Conservation (phyloP, 1,140 invertebrate species). For the Drosophila malerkotliana region DNA sequence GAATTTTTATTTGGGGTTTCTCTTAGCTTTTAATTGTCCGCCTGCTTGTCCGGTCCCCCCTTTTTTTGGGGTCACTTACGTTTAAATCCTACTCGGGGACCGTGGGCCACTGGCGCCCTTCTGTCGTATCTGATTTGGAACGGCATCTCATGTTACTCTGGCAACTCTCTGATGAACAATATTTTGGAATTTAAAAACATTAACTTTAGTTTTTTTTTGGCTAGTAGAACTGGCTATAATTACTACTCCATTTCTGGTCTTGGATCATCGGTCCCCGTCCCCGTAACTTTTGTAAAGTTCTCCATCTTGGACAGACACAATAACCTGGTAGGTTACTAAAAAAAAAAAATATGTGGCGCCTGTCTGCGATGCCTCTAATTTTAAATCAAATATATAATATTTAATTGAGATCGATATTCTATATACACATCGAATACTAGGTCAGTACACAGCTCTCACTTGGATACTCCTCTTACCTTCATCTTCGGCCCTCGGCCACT, state of each 20-base stretch:
- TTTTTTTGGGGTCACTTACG: background rate
- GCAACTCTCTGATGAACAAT: background rate
- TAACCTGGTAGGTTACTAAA: constrained; percentile 34
- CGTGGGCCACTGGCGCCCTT: background rate
- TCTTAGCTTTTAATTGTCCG: constrained; percentile 16
- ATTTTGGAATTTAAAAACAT: background rate
- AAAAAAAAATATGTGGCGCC: constrained; percentile 4
- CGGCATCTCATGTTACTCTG: too few species aligned
- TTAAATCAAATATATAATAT: constrained; percentile 53
- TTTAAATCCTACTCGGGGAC: constrained; percentile 5
- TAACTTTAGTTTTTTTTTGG: background rate
- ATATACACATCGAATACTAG: constrained; percentile 36
- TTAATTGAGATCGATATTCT: constrained; percentile 42
- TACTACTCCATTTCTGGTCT: background rate
- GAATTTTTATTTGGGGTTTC: constrained; percentile 33
- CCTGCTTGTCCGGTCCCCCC: constrained; percentile 8
- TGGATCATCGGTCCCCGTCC: background rate
- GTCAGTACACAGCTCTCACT: constrained; percentile 11
- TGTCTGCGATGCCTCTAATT: background rate
- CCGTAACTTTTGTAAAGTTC: background rate
- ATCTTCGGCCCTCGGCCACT: background rate
- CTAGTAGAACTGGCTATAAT: too few species aligned
- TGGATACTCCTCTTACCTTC: constrained; percentile 5
- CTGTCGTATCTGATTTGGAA: background rate
- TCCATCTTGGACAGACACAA: background rate